Base-by-base conservation (phyloP, 2,888 invertebrate species). In the Nudaria mundana region DNA sequence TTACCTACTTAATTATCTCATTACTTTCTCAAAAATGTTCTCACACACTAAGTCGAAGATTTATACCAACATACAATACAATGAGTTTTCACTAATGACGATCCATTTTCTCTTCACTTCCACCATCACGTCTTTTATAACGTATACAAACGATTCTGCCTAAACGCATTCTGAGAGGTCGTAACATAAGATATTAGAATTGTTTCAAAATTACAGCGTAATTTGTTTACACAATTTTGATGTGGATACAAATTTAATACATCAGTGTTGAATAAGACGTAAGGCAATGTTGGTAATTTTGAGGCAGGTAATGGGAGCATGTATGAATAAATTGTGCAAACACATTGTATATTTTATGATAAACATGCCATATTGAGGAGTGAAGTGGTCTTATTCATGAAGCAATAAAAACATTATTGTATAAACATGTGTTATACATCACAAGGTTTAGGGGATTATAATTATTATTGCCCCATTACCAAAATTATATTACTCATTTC, bases 141-240 rank as follows among this genome's bases (percentile, higher is more conserved):
- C 67, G 51, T 69, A 71, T 69, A 60, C 48, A 48, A 56, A 66
- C 57, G 68, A 70, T 71, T 68, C 59, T 37, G 51, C 58, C 56
- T 63, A 62, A 68, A 66, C 57, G 57, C 58, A 63, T 59, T 54
- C 43, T 56, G 48, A 56, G 49, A 55, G 54, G 47, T 43, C 46
- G 23, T 49, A 48, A 44, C 38, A 30, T 43, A 36, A 51, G 39
- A 38, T 53, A 58, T 53, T 52, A 45, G 64, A 59, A 61, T 62
- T 59, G 60, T 62, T 63, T 30, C 45, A 40, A 51, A 63, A 63
- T 66, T 59, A 52, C 48, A 23, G 30, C 45, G 50, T 53, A 50
- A 64, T 51, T 52, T 57, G 50, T 48, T 42, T 47, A 51, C 47
- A 33, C 37, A 41, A 30, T 49, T 45, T 44, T 46, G 44, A 54